A percentile compares a stretch with the other conserved stretches of the same genome.
These are phyloP conservation scores for Melitaea cinxia DNA, from an alignment of 1,140 invertebrate species.

Conservation along the genomic window DNA sequence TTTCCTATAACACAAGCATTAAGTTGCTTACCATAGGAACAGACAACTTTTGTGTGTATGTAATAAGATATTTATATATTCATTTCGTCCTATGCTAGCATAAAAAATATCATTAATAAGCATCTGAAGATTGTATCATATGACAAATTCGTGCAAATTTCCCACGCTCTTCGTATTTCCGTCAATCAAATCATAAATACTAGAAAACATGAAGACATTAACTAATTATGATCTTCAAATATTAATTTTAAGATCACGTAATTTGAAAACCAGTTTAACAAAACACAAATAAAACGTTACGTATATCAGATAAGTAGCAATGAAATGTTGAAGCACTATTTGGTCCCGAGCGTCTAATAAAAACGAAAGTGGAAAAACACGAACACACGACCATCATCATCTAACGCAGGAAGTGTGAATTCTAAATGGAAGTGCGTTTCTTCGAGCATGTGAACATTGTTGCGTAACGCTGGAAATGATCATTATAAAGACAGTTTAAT, in stretches of 20 bases:
- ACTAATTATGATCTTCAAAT: not conserved
- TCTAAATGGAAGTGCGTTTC: constrained; percentile 7
- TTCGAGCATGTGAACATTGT: constrained; percentile 25
- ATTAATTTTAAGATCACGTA: too few relatives aligned
- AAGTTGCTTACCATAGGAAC: too few relatives aligned
- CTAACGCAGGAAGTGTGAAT: constrained; percentile 38
- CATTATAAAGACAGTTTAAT: constrained; percentile 10
- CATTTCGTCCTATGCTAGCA: too few relatives aligned
- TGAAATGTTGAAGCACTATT: not conserved
- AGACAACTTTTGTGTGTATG: too few relatives aligned
- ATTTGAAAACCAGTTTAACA: too few relatives aligned
- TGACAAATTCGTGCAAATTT: too few relatives aligned
- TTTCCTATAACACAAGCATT: too few relatives aligned
- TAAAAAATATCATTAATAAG: too few relatives aligned
- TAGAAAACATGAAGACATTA: not conserved
- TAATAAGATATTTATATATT: too few relatives aligned
- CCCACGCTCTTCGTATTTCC: too few relatives aligned
- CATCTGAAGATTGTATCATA: too few relatives aligned
- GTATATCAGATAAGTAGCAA: not conserved
- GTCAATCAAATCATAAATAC: not conserved
- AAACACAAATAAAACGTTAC: not conserved
- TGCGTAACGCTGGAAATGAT: constrained; percentile 18
- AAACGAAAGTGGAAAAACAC: constrained; percentile 45
- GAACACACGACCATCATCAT: constrained; percentile 32
- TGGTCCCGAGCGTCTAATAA: constrained; percentile 23